These are phyloP conservation scores for Eumacrocentrus americanus DNA, from an alignment of 2,888 invertebrate genomes.

Conservation along the genomic window DNA sequence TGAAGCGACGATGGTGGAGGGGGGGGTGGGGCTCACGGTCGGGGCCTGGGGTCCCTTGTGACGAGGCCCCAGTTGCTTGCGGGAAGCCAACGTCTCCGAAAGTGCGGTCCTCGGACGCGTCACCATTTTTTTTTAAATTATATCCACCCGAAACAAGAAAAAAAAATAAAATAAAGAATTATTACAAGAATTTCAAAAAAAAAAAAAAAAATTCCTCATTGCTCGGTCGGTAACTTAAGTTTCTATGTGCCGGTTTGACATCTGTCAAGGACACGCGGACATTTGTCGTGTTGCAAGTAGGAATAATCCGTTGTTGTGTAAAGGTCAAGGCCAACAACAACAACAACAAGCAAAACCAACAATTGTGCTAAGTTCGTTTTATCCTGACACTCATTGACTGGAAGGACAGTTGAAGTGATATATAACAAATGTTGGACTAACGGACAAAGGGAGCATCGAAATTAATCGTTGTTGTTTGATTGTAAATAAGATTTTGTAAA, in stretches of 20 bases:
- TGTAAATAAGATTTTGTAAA: background rate
- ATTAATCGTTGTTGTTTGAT: constrained; percentile 29
- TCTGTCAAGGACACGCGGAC: constrained; percentile 16
- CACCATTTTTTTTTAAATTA: no score
- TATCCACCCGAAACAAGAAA: no score
- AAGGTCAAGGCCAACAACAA: constrained; percentile 25
- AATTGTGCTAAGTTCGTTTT: background rate
- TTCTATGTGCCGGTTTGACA: constrained; percentile 17
- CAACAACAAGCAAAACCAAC: background rate
- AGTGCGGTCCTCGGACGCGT: constrained; percentile 16
- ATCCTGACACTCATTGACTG: background rate
- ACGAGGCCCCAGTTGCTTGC: constrained; percentile 55
- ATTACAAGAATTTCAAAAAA: no score
- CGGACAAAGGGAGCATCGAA: no score
- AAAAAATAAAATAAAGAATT: no score
- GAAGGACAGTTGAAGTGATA: background rate
- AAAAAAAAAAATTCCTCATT: background rate
- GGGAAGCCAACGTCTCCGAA: constrained; percentile 43
- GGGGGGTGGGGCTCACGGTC: constrained; percentile 47
- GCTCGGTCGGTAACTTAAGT: background rate
- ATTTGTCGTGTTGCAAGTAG: constrained; percentile 2
- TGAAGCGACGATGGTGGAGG: no score
- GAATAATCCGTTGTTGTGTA: constrained; percentile 6
- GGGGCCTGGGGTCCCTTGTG: constrained; percentile 51
- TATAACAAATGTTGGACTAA: constrained; percentile 25